phyloP scores from a whole-genome alignment of 2,888 invertebrate genomes.

The Drosophila parthenogenetica region DNA sequence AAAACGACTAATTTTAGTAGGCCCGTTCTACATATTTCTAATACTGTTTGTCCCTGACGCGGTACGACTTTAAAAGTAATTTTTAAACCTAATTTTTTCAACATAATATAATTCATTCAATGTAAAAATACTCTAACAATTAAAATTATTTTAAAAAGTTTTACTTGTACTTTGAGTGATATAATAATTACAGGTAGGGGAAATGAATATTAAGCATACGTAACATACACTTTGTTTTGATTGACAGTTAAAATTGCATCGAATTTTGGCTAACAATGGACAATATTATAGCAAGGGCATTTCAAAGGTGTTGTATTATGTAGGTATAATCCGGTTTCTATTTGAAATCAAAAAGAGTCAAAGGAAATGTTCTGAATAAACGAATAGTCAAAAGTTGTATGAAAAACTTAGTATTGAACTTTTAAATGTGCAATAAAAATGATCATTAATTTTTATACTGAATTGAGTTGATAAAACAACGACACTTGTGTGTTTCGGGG shows the following conservation, averaged over 20 bases:
- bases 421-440: slow-evolving; percentile 7
- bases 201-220: slow-evolving; percentile 3
- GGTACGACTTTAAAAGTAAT: too few relatives aligned
- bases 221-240: slow-evolving; percentile 1
- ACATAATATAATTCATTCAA: too few relatives aligned
- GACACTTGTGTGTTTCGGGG: slow-evolving; percentile 9
- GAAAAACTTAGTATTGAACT: slow-evolving; percentile 36
- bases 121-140: too few relatives aligned
- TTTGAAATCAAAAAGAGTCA: not conserved
- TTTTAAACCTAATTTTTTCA: too few relatives aligned
- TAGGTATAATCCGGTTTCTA: too few relatives aligned
- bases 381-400: not conserved
- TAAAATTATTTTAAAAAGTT: not conserved
- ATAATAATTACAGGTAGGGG: slow-evolving; percentile 3
- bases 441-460: slow-evolving; percentile 38
- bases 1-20: not conserved
- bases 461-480: slow-evolving; percentile 10
- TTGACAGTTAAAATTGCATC: not conserved
- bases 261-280: not conserved
- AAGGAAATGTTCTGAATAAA: not conserved
- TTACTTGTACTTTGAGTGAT: not conserved
- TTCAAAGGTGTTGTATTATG: not conserved
- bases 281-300: slow-evolving; percentile 1
- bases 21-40: not conserved
- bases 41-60: not conserved